These are phyloP conservation scores for Semicossyphus pulcher DNA, from an alignment of 2,113 vertebrate genomes.

Conservation along the genomic window DNA sequence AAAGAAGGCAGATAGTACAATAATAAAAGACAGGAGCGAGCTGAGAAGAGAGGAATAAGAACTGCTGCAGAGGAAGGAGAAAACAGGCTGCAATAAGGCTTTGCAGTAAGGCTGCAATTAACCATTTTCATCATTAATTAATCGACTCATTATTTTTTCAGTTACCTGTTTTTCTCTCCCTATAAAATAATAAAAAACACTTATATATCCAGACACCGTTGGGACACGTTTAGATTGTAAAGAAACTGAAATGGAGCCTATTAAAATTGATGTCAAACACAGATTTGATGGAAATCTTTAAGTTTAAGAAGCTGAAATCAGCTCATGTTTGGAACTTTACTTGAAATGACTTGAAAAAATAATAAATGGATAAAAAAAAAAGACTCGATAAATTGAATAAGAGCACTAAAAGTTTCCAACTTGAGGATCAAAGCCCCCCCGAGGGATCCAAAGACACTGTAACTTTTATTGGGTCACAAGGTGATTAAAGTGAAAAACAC, in stretches of 20 bases:
- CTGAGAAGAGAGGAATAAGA: slow-evolving; percentile 39
- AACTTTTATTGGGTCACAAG: neutral
- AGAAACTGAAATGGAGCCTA: neutral
- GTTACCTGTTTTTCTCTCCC: neutral
- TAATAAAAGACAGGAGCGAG: slow-evolving; percentile 65
- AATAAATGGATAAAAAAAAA: neutral
- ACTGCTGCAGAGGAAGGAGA: slow-evolving; percentile 32
- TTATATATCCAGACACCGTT: neutral
- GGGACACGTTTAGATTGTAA: neutral
- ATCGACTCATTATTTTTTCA: neutral
- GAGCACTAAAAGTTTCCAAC: neutral
- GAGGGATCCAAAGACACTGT: neutral
- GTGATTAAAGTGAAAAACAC: neutral
- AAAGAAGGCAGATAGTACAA: slow-evolving; percentile 48
- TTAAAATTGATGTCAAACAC: neutral
- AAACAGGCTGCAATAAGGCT: slow-evolving; percentile 16
- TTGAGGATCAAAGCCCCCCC: neutral
- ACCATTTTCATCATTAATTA: slow-evolving; percentile 3
- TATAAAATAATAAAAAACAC: neutral
- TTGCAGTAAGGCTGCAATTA: neutral
- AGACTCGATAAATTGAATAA: neutral
- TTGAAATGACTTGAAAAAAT: neutral
- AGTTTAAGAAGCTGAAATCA: neutral
- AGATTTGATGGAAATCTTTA: neutral
- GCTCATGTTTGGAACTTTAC: neutral